Evolutionary conservation across 2,113 vertebrate species (phyloP), one percentile per base, ranked within the genome.

Genomic region (Eidolon helvum): DNA sequence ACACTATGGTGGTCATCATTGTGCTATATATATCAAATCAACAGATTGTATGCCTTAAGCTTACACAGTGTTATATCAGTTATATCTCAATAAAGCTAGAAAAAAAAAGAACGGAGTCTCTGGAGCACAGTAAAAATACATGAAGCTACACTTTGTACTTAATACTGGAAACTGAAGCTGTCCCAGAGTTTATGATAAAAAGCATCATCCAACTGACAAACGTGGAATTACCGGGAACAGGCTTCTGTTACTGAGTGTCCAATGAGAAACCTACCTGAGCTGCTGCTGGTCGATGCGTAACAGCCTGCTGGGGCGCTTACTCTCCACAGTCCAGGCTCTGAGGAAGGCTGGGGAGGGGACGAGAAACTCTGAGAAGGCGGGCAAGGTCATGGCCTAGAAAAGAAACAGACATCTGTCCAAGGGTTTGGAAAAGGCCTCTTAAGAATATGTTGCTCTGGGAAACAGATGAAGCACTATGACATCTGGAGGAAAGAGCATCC

Each of bases 261-360:
- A 19, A 0, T 26, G 28, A 35, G 48, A 71, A 45, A 74, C 97
- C n/a, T 97, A 99, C 99, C 97, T 98, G 96, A 99, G 99, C 2
- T 96, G 98, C 79, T 95, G 98, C 88, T 98, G 98, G 86, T 98
- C 97, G 94, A 98, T 98, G 92, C 99, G 98, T 26, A 99, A 97
- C 35, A 99, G 98, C 90, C 98, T 99, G 59, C 97, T 57, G 0
- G 97, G 98, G 21, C 95, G 98, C 69, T 66, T 97, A 15, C 96
- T 98, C 66, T 99, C 99, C 96, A 99, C 71, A 7, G 99, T 98
- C 99, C 99, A 99, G 38, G 99, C 98, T 79, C 99, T 99, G 91
- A 99, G 98, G 93, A 99, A 99, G 0, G 98, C 98, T 15, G 98
- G 96, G 45, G 98, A 98, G 0, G 98, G 99, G 74, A 99, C 74